Percentiles rank a stretch among this genome's conserved stretches.
Evolutionary conservation across 2,888 invertebrate genomes (phyloP).

Genomic region (Prenolepis imparis): DNA sequence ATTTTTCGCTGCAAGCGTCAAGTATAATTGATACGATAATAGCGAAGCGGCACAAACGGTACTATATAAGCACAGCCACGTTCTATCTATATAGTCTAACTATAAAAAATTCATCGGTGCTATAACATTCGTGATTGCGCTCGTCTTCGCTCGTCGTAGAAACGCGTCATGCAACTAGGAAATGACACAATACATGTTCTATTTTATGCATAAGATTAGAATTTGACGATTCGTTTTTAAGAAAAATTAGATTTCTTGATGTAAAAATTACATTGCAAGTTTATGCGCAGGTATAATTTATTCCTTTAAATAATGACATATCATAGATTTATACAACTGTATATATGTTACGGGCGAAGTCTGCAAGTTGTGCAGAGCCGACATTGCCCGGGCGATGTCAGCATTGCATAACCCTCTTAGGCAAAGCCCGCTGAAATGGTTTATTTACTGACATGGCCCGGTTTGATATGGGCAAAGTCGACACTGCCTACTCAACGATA

Average conservation of each 20-base stretch:
- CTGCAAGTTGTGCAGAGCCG: too few species aligned
- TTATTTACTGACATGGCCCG: too few species aligned
- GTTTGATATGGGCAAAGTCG: too few species aligned
- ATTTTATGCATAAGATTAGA: constrained; percentile 8
- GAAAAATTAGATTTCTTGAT: neutral
- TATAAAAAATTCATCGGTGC: constrained; percentile 32
- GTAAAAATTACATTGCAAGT: neutral
- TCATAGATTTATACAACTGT: constrained; percentile 26
- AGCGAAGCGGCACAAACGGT: neutral
- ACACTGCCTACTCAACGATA: too few species aligned
- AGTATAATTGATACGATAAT: constrained; percentile 6
- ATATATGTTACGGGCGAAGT: too few species aligned
- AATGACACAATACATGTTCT: neutral
- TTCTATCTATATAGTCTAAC: neutral
- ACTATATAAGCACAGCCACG: neutral
- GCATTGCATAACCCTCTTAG: too few species aligned
- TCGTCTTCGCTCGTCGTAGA: constrained; percentile 2
- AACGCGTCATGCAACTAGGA: neutral
- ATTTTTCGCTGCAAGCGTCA: neutral
- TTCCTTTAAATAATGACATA: constrained; percentile 21
- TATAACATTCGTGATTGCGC: neutral
- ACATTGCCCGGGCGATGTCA: too few species aligned
- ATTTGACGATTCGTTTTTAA: constrained; percentile 24
- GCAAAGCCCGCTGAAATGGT: too few species aligned
- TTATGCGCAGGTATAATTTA: constrained; percentile 2